These are phyloP conservation scores for Trichogramma pretiosum DNA, from an alignment of 1,140 invertebrate genomes.

Conservation along the genomic window DNA sequence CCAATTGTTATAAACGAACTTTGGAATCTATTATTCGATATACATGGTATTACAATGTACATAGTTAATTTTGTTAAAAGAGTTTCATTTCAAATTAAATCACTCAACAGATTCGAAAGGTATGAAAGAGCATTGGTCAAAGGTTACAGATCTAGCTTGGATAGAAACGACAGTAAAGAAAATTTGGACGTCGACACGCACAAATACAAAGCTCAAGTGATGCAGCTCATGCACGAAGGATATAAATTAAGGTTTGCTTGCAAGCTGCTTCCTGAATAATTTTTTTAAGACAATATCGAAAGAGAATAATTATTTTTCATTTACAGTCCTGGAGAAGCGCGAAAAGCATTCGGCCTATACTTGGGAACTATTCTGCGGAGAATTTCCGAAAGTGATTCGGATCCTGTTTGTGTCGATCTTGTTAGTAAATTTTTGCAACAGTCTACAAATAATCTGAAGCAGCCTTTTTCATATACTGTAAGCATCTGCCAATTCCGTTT, in stretches of 20 bases:
- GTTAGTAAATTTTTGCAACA: conserved; percentile 77
- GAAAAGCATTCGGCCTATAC: conserved; percentile 77
- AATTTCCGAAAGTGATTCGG: conserved; percentile 52
- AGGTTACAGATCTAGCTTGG: conserved; percentile 46
- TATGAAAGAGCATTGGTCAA: conserved; percentile 53
- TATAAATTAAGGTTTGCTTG: conserved; percentile 48
- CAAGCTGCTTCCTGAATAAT: too few relatives aligned
- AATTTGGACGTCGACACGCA: conserved; percentile 38
- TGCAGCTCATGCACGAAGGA: conserved; percentile 43
- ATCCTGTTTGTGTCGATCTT: conserved; percentile 51
- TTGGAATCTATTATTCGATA: too few relatives aligned
- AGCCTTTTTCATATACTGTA: conserved; percentile 64
- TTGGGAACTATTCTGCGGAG: conserved; percentile 66
- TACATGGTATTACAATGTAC: too few relatives aligned
- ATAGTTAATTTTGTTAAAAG: too few relatives aligned
- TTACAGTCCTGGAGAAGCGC: conserved; percentile 54
- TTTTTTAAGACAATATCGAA: not conserved
- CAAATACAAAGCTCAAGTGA: conserved; percentile 42
- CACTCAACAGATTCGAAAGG: conserved; percentile 42
- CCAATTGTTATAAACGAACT: too few relatives aligned
- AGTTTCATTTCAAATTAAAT: too few relatives aligned
- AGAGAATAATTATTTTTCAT: conserved; percentile 9
- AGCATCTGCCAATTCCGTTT: conserved; percentile 18
- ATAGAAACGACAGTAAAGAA: conserved; percentile 37
- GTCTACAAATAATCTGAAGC: conserved; percentile 65